These are phyloP conservation scores for Spisula subtruncata DNA, from an alignment of 2,888 invertebrate genomes.

Conservation along the genomic window DNA sequence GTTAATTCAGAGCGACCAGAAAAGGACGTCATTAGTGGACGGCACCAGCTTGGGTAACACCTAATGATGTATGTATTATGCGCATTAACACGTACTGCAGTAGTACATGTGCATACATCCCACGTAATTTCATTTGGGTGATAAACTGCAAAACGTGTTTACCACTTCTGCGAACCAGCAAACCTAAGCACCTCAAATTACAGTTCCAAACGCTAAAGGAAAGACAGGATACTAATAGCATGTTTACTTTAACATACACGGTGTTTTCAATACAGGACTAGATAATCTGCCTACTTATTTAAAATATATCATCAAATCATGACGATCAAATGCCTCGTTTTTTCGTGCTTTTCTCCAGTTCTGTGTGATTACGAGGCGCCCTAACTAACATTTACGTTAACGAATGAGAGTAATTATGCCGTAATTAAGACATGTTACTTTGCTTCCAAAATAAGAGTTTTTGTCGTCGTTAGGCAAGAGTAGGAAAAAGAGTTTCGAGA, in stretches of 20 bases:
- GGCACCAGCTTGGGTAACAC: no score
- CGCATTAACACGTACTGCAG: no score
- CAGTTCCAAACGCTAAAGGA: neutral
- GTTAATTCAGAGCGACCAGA: no score
- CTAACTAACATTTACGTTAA: neutral
- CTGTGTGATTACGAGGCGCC: neutral
- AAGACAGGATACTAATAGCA: neutral
- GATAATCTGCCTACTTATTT: neutral
- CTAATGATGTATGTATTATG: no score
- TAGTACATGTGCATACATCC: no score
- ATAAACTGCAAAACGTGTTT: neutral
- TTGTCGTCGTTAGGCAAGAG: neutral
- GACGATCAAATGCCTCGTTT: neutral
- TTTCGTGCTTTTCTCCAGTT: neutral
- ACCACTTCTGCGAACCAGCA: neutral
- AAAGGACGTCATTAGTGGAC: no score
- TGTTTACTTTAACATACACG: neutral
- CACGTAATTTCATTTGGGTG: no score
- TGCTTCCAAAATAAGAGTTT: neutral
- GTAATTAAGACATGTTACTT: conserved; percentile 15
- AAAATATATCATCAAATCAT: neutral
- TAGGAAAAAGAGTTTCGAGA: neutral
- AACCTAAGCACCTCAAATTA: neutral
- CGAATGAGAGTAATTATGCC: neutral
- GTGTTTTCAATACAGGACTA: neutral